These are phyloP conservation scores for Drosophila malerkotliana DNA, from an alignment of 1,140 invertebrate genomes.

Conservation along the genomic window DNA sequence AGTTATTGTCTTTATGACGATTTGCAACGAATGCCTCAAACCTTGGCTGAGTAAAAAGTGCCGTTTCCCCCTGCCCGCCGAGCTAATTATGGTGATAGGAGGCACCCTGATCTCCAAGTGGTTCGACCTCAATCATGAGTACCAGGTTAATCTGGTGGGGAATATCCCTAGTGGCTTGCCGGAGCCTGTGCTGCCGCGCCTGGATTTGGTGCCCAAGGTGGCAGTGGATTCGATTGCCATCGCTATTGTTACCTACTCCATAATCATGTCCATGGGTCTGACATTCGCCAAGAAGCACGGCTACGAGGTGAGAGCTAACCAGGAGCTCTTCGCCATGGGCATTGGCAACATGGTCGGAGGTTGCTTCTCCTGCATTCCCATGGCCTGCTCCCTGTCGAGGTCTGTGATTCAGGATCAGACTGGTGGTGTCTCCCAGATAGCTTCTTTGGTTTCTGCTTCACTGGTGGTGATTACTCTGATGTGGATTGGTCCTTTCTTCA, in stretches of 20 bases:
- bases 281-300: conserved; percentile 95
- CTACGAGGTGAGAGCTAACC: conserved; percentile 95
- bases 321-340: conserved; percentile 93
- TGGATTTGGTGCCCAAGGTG: conserved; percentile 85
- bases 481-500: conserved; percentile 94
- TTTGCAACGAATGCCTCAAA: conserved; percentile 93
- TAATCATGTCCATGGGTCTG: conserved; percentile 96
- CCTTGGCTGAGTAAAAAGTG: conserved; percentile 89
- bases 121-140: conserved; percentile 66
- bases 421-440: conserved; percentile 91
- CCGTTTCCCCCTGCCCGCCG: conserved; percentile 92
- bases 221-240: conserved; percentile 87
- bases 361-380: conserved; percentile 93
- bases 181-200: conserved; percentile 83
- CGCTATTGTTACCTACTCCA: conserved; percentile 94
- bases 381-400: conserved; percentile 92
- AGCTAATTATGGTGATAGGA: conserved; percentile 91
- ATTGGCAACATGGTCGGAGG: conserved; percentile 91
- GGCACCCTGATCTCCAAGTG: conserved; percentile 89
- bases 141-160: conserved; percentile 86
- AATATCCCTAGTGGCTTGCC: conserved; percentile 90
- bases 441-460: conserved; percentile 89
- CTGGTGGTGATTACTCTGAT: conserved; percentile 91
- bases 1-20: conserved; percentile 88
- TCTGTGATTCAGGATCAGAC: conserved; percentile 91